Conservation (phyloP, 2,888 invertebrate genomes). For the Agonopterix heracliana region DNA sequence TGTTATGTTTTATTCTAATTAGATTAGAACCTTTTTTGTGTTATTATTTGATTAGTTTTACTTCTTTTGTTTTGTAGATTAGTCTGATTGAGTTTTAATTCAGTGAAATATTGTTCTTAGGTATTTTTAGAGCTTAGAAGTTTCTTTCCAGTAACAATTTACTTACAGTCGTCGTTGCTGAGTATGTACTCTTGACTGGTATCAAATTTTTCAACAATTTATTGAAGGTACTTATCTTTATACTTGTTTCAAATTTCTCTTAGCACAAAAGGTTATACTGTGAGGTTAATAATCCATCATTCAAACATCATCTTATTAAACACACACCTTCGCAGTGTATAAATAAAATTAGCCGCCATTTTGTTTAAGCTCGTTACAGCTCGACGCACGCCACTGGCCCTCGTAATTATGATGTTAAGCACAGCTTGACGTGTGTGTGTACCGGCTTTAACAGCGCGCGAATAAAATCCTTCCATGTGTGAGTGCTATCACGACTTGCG, state of each 20-base stretch:
- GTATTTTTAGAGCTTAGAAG: too few relatives aligned
- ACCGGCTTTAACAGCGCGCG: constrained; percentile 38
- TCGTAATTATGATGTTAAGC: constrained; percentile 68
- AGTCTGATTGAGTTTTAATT: too few relatives aligned
- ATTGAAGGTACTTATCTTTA: too few relatives aligned
- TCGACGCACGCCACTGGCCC: constrained; percentile 71
- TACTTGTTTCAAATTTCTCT: too few relatives aligned
- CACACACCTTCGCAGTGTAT: constrained; percentile 45
- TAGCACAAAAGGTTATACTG: too few relatives aligned
- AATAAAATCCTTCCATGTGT: constrained; percentile 37
- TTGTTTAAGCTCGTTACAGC: constrained; percentile 73
- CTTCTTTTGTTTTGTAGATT: too few relatives aligned
- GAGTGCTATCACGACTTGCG: constrained; percentile 19
- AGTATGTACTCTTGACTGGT: too few relatives aligned
- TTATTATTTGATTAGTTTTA: not conserved
- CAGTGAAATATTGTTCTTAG: too few relatives aligned
- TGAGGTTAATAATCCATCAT: constrained; percentile 22
- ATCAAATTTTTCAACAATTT: too few relatives aligned
- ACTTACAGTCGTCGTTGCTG: too few relatives aligned
- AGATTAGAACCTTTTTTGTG: not conserved
- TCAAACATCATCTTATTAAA: constrained; percentile 47
- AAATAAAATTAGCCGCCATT: constrained; percentile 70
- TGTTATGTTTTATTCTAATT: constrained; percentile 5
- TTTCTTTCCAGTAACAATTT: too few relatives aligned
- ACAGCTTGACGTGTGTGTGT: constrained; percentile 28